Percentiles rank a stretch among this genome's conserved stretches.
These are phyloP conservation scores for Chelonoidis abingdonii DNA, from an alignment of 2,113 vertebrate genomes.

Conservation along the genomic window DNA sequence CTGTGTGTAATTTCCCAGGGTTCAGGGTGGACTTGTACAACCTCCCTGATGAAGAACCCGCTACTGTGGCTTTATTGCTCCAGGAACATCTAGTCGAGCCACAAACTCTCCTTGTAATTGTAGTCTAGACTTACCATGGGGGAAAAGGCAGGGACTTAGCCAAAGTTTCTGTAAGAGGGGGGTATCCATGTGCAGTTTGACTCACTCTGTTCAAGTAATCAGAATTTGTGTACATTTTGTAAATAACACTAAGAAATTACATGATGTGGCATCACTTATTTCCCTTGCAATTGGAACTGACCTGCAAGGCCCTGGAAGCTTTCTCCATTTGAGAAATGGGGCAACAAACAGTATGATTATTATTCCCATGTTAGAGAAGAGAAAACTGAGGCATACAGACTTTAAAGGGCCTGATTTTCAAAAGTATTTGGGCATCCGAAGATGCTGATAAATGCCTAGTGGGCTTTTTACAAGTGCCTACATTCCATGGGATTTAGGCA, in stretches of 20 bases:
- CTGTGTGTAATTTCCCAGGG: too few relatives aligned
- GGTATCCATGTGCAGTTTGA: not conserved
- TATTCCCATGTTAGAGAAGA: not conserved
- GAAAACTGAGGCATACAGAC: not conserved
- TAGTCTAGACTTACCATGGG: too few relatives aligned
- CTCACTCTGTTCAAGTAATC: not conserved
- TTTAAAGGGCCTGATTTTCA: not conserved
- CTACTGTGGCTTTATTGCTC: too few relatives aligned
- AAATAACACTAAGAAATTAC: not conserved
- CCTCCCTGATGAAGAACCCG: too few relatives aligned
- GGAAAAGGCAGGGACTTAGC: too few relatives aligned
- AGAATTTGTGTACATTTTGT: not conserved
- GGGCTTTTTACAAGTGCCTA: constrained; percentile 31
- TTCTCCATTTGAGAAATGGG: not conserved
- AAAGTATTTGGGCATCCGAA: not conserved
- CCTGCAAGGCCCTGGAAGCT: not conserved
- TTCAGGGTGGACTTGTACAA: too few relatives aligned
- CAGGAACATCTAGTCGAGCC: too few relatives aligned
- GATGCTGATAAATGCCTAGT: not conserved
- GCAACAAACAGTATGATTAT: not conserved
- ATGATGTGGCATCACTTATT: not conserved
- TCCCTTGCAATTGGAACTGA: not conserved
- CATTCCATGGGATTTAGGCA: not conserved
- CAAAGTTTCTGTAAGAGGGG: too few relatives aligned
- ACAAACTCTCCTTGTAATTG: too few relatives aligned